Evolutionary conservation across 2,888 invertebrate genomes (phyloP).

Genomic region (Drosophila quinaria): DNA sequence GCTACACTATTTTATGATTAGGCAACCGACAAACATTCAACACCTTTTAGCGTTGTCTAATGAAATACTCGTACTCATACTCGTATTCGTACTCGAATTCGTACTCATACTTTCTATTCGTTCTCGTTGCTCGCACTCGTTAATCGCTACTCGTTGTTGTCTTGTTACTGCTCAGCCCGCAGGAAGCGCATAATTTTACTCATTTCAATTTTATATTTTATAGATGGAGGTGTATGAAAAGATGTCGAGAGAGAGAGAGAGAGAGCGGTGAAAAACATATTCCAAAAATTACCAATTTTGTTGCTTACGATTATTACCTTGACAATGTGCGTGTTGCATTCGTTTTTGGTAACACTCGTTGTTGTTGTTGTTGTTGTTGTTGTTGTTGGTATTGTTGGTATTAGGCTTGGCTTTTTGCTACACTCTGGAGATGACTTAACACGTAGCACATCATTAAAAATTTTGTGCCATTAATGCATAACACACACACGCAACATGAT

Average conservation of each 20-base stretch:
- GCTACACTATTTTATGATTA: conserved; percentile 77
- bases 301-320: conserved; percentile 80
- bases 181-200: conserved; percentile 71
- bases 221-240: conserved; percentile 22
- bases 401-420: conserved; percentile 70
- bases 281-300: conserved; percentile 80
- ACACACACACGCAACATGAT: conserved; percentile 70
- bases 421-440: conserved; percentile 82
- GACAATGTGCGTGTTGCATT: conserved; percentile 62
- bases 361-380: conserved; percentile 25
- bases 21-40: conserved; percentile 57
- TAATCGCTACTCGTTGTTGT: conserved; percentile 15
- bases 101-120: neutral
- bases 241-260: no score
- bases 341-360: conserved; percentile 20
- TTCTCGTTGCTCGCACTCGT: neutral
- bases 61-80: conserved; percentile 43
- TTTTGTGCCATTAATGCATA: conserved; percentile 79
- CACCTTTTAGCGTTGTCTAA: conserved; percentile 66
- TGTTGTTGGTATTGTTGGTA: conserved; percentile 53
- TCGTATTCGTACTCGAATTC: neutral
- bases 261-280: conserved; percentile 59
- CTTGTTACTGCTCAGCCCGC: conserved; percentile 37
- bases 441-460: conserved; percentile 83
- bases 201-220: conserved; percentile 77